phyloP scores from a whole-genome alignment of 1,140 invertebrate genomes.

The Eupristina koningsbergeri region DNA sequence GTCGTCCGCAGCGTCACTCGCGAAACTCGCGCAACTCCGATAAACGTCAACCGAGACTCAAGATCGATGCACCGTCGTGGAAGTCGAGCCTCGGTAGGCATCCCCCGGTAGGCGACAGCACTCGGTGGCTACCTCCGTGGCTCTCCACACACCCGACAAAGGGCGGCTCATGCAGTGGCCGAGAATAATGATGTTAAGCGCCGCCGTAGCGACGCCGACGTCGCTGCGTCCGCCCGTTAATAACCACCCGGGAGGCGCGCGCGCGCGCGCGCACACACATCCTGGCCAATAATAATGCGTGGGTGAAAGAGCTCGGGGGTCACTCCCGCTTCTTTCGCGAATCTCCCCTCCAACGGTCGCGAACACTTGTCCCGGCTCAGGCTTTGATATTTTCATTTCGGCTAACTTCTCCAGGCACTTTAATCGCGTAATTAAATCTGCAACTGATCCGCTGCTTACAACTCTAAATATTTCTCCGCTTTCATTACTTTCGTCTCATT shows the following conservation, averaged over 20 bases:
- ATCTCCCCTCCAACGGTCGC: too few relatives aligned
- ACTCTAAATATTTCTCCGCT: too few relatives aligned
- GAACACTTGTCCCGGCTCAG: too few relatives aligned
- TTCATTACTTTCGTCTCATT: too few relatives aligned
- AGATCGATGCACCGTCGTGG: too few relatives aligned
- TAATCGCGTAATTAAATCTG: too few relatives aligned
- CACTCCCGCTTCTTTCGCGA: neutral
- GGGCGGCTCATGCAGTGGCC: slow-evolving; percentile 41
- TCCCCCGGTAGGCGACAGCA: neutral
- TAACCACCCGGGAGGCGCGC: slow-evolving; percentile 17
- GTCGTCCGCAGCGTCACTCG: too few relatives aligned
- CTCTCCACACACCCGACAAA: neutral
- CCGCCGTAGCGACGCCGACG: neutral
- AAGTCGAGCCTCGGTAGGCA: neutral
- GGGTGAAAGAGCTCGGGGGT: neutral
- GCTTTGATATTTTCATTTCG: too few relatives aligned
- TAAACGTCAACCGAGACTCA: neutral
- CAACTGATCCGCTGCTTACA: too few relatives aligned
- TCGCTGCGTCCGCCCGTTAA: slow-evolving; percentile 10
- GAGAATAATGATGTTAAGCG: slow-evolving; percentile 47
- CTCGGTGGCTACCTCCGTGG: neutral
- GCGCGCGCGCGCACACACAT: neutral
- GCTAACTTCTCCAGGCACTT: too few relatives aligned
- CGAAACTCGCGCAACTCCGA: too few relatives aligned
- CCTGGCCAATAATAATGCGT: too few relatives aligned